A percentile compares a stretch with the other conserved stretches of the same genome.
Conservation (phyloP, 2,888 invertebrate species). For the Erpobdella octoculata region DNA sequence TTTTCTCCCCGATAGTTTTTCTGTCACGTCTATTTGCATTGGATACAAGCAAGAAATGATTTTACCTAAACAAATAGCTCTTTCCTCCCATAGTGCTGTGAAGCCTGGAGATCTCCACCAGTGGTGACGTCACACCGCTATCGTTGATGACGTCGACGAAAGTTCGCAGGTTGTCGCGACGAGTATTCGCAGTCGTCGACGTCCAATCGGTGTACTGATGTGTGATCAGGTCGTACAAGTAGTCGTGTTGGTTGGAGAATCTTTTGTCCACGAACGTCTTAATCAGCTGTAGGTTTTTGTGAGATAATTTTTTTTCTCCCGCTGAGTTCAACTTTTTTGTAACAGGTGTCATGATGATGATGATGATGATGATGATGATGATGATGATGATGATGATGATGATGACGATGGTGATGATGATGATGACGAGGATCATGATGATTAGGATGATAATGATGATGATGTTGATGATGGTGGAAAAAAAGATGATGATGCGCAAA, state of each 20-base stretch:
- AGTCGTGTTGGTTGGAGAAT: not conserved
- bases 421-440: too few species aligned
- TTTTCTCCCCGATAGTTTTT: too few species aligned
- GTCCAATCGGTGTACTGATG: conserved; percentile 9
- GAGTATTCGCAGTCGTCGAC: not conserved
- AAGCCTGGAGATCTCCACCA: not conserved
- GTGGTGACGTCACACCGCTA: not conserved
- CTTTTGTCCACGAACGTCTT: not conserved
- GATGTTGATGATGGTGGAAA: too few species aligned
- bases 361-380: conserved; percentile 3
- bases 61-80: not conserved
- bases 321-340: not conserved
- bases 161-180: not conserved
- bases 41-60: too few species aligned
- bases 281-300: not conserved
- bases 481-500: too few species aligned
- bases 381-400: conserved; percentile 8
- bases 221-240: not conserved
- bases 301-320: not conserved
- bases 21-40: too few species aligned
- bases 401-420: not conserved
- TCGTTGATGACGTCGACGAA: not conserved
- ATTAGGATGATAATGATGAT: too few species aligned
- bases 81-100: not conserved
- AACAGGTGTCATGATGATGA: not conserved